Evolutionary conservation across 2,797 vertebrate species (phyloP), one percentile per base, ranked within the genome.

Genomic region (Taeniopygia guttata): DNA sequence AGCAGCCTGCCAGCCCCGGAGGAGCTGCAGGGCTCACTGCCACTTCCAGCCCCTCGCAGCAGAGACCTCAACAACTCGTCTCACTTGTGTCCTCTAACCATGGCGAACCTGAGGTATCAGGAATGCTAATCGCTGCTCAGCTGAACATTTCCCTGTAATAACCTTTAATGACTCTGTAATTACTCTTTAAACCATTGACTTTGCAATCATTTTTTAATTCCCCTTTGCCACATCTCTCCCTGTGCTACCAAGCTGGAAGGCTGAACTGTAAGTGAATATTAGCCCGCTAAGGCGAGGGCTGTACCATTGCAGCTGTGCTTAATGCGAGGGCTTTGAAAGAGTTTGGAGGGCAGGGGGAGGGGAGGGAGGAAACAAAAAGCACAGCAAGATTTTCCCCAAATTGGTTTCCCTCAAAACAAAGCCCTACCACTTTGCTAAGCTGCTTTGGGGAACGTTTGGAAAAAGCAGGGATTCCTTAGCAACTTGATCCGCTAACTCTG

Each of bases 181-280:
- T 95, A 95, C 95, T 93, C 93, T 84, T 95, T 95, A 95, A 96
- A 97, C 95, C 93, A 94, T 93, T 95, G 95, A 95, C 93, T 96
- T 96, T 95, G 94, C 96, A 96, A 96, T 96, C 93, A 95, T 96
- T 96, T 95, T 94, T 96, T 92, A 95, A 96, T 84, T 91, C 74
- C 90, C 75, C 80, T 81, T 88, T 87, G 74, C 54, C 82, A 93
- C 77, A 81, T 73, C 75, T 73, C 87, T 94, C 84, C 78, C 49
- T 64, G 55, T 42, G 78, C 80, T 91, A 85, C 23, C 40, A 63
- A 80, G 72, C 84, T 59, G 80, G 83, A 88, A 94, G 55, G 85
- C 69, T 68, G 62, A 89, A 79, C 87, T 52, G 42, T 81, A 78
- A 86, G 38, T 90, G 89, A 92, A 52, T 79, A 89, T 93, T 94